These are phyloP conservation scores for Thunnus albacares DNA, from an alignment of 2,797 vertebrate species.

Conservation along the genomic window DNA sequence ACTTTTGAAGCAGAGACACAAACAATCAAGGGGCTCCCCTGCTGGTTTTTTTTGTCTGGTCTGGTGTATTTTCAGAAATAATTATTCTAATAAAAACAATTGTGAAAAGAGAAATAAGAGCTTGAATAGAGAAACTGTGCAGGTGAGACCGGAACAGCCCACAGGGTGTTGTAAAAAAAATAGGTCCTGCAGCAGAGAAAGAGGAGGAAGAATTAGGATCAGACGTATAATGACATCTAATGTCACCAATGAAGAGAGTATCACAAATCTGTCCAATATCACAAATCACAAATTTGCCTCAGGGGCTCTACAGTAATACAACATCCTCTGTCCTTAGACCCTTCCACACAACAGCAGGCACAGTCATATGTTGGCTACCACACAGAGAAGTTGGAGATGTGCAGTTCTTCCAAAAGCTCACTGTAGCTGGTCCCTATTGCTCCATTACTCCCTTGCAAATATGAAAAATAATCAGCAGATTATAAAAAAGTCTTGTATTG, in stretches of 20 bases:
- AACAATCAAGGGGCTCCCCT: constrained; percentile 38
- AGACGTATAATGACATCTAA: neutral
- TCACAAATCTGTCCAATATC: neutral
- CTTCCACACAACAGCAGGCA: neutral
- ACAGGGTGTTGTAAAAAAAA: constrained; percentile 12
- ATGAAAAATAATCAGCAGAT: too few species aligned
- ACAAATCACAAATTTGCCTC: neutral
- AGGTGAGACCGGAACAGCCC: neutral
- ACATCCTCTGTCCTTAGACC: neutral
- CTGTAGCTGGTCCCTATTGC: too few species aligned
- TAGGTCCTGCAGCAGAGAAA: neutral
- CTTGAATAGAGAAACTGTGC: constrained; percentile 27
- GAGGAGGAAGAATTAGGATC: neutral
- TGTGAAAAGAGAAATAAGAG: constrained; percentile 7
- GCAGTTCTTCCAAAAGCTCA: neutral
- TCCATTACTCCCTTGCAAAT: too few species aligned
- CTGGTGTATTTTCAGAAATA: constrained; percentile 48
- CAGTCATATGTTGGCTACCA: neutral
- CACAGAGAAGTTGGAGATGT: neutral
- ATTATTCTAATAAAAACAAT: constrained; percentile 22
- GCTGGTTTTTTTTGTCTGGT: constrained; percentile 32
- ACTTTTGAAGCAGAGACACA: constrained; percentile 42
- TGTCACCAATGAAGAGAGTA: neutral
- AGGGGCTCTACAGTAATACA: neutral
- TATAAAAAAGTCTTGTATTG: too few species aligned